A percentile compares a stretch with the other conserved stretches of the same genome.
Conservation (phyloP, 2,113 vertebrate genomes). For the Bubo blakistoni region DNA sequence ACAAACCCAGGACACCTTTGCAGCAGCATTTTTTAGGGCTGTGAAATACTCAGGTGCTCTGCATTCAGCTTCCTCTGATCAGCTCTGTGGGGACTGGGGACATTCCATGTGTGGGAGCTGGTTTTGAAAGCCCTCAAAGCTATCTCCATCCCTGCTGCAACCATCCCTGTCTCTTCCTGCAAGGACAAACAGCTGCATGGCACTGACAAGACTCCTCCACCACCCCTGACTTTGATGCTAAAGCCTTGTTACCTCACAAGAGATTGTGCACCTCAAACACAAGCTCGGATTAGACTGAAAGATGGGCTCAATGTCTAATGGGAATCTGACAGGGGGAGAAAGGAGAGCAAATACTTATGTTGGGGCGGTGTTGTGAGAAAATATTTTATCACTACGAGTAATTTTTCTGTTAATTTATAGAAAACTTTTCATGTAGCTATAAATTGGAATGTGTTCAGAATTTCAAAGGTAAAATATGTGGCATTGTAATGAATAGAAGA, state of each 20-base stretch:
- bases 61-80: neutral
- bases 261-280: neutral
- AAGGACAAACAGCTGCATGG: neutral
- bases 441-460: neutral
- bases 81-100: neutral
- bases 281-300: neutral
- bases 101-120: fast-evolving
- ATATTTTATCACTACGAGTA: fast-evolving
- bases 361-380: neutral
- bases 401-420: neutral
- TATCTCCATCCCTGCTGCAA: neutral
- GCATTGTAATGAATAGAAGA: neutral
- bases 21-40: neutral
- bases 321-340: neutral
- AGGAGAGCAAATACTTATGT: neutral
- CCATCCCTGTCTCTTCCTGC: neutral
- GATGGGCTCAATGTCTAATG: neutral
- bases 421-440: neutral
- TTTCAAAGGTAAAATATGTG: neutral
- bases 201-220: neutral
- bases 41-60: neutral
- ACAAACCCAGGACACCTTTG: neutral
- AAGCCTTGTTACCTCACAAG: neutral
- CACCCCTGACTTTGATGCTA: fast-evolving
- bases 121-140: neutral